Evolutionary conservation across 2,113 vertebrate species (phyloP).

Genomic region (Cavia porcellus): DNA sequence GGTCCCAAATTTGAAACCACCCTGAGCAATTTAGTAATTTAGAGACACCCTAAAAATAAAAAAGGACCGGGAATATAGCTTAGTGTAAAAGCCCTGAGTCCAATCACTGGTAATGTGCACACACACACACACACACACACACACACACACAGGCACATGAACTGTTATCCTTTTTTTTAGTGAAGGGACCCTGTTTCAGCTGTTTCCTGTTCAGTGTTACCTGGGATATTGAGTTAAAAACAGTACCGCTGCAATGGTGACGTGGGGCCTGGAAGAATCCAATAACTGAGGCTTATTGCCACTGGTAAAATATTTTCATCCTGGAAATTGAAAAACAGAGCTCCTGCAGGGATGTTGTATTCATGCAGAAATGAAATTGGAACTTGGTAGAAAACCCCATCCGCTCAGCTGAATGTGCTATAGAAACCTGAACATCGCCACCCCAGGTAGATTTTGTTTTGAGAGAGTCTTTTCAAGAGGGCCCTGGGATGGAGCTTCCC

Average conservation of each 20-base stretch:
- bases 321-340: slow-evolving; percentile 22
- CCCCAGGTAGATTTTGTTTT: neutral
- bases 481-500: neutral
- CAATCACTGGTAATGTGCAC: neutral
- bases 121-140: neutral
- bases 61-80: neutral
- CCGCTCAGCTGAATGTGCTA: neutral
- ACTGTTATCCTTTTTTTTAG: neutral
- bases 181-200: neutral
- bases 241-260: neutral
- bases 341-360: neutral
- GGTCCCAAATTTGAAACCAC: neutral
- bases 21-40: neutral
- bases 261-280: neutral
- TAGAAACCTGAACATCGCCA: neutral
- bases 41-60: neutral
- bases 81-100: neutral
- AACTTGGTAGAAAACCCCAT: slow-evolving; percentile 12
- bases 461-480: neutral
- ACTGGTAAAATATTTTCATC: neutral
- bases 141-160: neutral
- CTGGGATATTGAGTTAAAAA: neutral
- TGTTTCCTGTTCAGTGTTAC: neutral
- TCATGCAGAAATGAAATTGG: slow-evolving; percentile 29
- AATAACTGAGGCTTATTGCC: neutral